Base-by-base conservation (phyloP, 2,888 invertebrate genomes). In the Cyrtodaria siliqua region DNA sequence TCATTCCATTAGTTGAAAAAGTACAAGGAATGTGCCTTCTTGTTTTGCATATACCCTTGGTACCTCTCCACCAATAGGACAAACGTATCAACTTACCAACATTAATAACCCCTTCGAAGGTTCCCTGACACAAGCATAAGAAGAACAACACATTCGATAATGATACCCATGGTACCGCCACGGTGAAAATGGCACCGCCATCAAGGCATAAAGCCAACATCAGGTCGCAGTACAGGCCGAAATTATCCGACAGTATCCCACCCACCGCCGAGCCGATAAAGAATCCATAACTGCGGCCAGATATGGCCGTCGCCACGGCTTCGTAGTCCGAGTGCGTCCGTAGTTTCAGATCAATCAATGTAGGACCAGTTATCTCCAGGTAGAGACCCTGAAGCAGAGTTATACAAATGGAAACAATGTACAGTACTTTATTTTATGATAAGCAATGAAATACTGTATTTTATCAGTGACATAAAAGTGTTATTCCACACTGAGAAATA, bases 341-440 rank as follows among this genome's bases (percentile, higher is more conserved):
- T n/a, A 83, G 59, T 69, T 75, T 85, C 26, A 88, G 70, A 59
- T 88, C 87, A 12, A 82, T 82, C 8, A 87, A 71, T 1, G 87
- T 87, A 8, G 88, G 88, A 14, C 87, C 86, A 0, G 81, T 76
- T 14, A 87, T 81, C 63, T 87, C 87, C 44, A 80, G 27, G 61
- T 47, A 79, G 16, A 88, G 55, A 9, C 87, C 88, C 81, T 81
- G 56, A n/a, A 64, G 56, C n/a, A 23, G 9, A 26, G 14, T 2
- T 27, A 42, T 14, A 52, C 14, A 8, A 9, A 16, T 52, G 16
- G n/a, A 18, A 47, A 33, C 56, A 12, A 79, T 50, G 42, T 69
- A 61, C 2, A 79, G 38, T 23, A 69, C 50, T 2, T 64, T 61
- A 50, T 67, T 73, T 4, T n/a, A n/a, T n/a, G n/a, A n/a, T n/a